A percentile compares a stretch with the other conserved stretches of the same genome.
Evolutionary conservation across 2,888 invertebrate genomes (phyloP).

Genomic region (Mamestra brassicae): DNA sequence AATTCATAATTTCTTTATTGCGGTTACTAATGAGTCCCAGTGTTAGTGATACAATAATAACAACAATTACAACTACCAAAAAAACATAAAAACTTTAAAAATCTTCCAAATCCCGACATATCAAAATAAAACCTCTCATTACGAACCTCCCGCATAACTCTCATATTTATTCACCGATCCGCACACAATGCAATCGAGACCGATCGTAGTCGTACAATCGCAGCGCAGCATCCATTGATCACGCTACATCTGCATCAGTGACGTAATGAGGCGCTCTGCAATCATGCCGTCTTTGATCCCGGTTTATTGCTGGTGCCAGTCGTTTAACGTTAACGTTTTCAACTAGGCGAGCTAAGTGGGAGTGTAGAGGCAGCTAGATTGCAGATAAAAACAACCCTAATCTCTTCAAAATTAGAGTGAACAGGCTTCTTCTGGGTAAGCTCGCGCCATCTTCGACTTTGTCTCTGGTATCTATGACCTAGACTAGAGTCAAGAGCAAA

Average conservation of each 20-base stretch:
- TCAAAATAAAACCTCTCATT: not conserved
- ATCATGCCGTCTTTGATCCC: conserved; percentile 37
- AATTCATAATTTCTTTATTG: no score
- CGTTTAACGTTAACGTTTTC: conserved; percentile 8
- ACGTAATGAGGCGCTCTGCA: conserved; percentile 40
- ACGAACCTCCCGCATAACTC: not conserved
- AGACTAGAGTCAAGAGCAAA: no score
- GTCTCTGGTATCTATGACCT: no score
- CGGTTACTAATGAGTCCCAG: no score
- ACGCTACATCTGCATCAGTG: conserved; percentile 43
- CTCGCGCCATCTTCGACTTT: no score
- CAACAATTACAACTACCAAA: not conserved
- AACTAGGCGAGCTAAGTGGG: not conserved
- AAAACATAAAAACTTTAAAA: not conserved
- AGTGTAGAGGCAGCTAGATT: not conserved
- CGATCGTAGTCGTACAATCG: conserved; percentile 7
- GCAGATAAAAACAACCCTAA: no score
- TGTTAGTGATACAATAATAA: no score
- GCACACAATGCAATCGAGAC: conserved; percentile 10
- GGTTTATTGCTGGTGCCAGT: conserved; percentile 42
- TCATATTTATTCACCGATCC: not conserved
- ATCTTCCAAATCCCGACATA: not conserved
- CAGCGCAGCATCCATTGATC: conserved; percentile 45
- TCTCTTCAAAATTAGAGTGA: no score
- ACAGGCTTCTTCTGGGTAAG: no score